Percentiles rank a stretch among this genome's conserved stretches.
Conservation (phyloP, 2,797 vertebrate genomes). For the Amblyraja radiata region DNA sequence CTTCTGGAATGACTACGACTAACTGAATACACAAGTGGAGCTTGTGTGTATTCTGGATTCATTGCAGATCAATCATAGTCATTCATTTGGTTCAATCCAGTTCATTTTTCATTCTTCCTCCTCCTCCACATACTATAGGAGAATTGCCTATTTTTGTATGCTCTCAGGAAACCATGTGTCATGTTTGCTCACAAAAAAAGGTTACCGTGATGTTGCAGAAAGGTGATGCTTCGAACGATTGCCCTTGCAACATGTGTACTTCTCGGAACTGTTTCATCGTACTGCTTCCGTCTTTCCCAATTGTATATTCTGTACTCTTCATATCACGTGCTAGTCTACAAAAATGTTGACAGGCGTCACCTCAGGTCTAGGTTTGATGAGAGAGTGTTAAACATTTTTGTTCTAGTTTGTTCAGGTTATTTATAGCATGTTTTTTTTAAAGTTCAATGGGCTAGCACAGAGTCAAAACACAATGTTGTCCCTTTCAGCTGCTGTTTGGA, state of each 20-base stretch:
- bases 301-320: neutral
- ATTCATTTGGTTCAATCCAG: neutral
- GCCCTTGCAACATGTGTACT: neutral
- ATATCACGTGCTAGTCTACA: neutral
- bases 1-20: neutral
- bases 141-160: neutral
- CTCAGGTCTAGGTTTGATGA: neutral
- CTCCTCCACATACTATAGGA: neutral
- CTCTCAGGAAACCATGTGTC: neutral
- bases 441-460: neutral
- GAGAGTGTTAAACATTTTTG: neutral
- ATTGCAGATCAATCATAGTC: neutral
- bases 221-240: neutral
- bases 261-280: neutral
- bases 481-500: neutral
- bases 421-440: neutral
- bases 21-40: neutral
- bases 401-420: neutral
- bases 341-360: neutral
- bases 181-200: neutral
- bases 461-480: neutral
- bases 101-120: slow-evolving; percentile 8
- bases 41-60: neutral
- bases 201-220: neutral
- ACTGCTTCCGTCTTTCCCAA: neutral